phyloP scores from a whole-genome alignment of 35 echinoderm and acorn worm genomes.

The Heliocidaris tuberculata region DNA sequence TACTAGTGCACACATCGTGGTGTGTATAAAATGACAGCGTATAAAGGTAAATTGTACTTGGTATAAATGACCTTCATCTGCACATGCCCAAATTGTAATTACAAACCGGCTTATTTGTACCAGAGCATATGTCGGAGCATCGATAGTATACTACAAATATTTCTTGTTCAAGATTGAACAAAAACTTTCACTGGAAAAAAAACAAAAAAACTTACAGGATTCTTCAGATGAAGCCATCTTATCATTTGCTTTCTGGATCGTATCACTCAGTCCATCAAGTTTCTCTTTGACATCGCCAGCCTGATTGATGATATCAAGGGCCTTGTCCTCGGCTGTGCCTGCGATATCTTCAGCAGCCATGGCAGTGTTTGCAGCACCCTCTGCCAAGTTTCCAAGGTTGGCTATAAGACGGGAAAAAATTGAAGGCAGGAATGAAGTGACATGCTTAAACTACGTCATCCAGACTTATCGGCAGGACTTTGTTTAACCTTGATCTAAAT shows the following conservation, averaged over 20 bases:
- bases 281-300: slow-evolving; percentile 32
- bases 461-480: no score
- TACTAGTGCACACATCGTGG: no score
- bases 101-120: no score
- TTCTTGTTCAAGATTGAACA: no score
- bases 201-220: background rate
- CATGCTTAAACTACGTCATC: background rate
- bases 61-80: no score
- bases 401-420: slow-evolving; percentile 35
- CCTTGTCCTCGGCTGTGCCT: slow-evolving; percentile 21
- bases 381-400: slow-evolving; percentile 65
- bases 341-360: slow-evolving; percentile 71
- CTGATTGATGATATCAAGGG: background rate
- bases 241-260: slow-evolving; percentile 46
- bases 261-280: slow-evolving; percentile 37
- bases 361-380: slow-evolving; percentile 67
- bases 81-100: no score
- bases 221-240: slow-evolving; percentile 44
- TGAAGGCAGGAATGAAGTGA: background rate
- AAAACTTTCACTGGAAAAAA: no score
- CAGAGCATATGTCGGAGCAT: no score
- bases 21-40: no score
- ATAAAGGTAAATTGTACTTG: no score
- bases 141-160: no score
- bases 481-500: no score